Percentiles rank a stretch among this genome's conserved stretches.
These are phyloP conservation scores for Picathartes gymnocephalus DNA, from an alignment of 2,113 vertebrate genomes.

Conservation along the genomic window DNA sequence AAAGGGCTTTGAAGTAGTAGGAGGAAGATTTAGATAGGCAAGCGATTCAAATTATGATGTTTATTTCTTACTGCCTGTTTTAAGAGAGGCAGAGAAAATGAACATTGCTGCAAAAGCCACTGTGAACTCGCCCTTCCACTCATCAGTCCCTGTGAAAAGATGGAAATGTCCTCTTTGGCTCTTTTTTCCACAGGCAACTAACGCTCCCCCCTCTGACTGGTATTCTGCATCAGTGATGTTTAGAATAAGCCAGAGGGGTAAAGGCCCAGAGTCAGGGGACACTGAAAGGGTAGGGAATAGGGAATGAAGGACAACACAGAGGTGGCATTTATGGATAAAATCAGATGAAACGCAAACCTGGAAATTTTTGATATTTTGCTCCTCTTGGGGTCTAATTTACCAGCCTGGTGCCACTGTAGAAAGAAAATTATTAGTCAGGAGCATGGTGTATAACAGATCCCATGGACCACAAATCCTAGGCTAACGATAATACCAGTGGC, in stretches of 20 bases:
- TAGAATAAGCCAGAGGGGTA: background rate
- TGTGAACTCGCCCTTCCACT: background rate
- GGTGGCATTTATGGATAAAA: background rate
- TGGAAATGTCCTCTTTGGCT: background rate
- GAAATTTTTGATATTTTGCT: background rate
- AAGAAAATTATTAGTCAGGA: background rate
- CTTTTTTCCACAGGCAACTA: background rate
- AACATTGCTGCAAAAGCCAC: background rate
- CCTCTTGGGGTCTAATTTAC: background rate
- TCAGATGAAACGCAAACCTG: background rate
- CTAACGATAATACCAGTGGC: background rate
- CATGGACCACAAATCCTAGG: background rate
- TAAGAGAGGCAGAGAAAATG: background rate
- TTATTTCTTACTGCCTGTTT: background rate
- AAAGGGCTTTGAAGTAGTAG: background rate
- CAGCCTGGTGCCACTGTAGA: background rate
- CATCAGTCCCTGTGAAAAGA: background rate
- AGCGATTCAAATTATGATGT: background rate
- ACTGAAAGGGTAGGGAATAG: background rate
- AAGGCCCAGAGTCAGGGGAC: background rate
- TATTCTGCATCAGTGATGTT: background rate
- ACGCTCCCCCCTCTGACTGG: background rate
- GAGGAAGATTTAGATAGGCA: background rate
- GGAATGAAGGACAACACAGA: background rate
- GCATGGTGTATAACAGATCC: background rate